Base-by-base conservation (phyloP, 2,797 vertebrate species). In the Syngnathus acus region DNA sequence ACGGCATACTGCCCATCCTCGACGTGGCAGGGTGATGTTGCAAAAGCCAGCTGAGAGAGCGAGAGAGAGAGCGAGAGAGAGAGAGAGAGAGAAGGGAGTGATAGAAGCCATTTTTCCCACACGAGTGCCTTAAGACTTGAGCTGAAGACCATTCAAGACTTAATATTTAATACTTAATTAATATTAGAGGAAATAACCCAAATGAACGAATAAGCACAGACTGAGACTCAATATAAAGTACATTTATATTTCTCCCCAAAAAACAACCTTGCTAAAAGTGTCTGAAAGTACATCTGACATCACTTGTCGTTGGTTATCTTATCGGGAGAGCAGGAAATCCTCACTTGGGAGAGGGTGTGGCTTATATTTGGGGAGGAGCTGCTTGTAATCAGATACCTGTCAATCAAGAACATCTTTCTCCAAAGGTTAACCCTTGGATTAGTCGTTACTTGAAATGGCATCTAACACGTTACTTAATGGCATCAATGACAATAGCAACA, bases 11-110 rank as follows among this genome's bases (percentile, higher is more conserved):
- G 67, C 71, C 69, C 62, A 54, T 76, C 68, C 70, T 82, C 82
- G 64, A 88, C 86, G 86, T 88, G 86, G 86, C 86, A 88, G 77
- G 76, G 77, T 83, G 85, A 87, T 84, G 84, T 84, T 84, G 80
- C 80, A 84, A 75, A 79, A 66, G 68, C 72, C 65, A 65, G 64
- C 63, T 16, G 57, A 26, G 59, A 64, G 60, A 40, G 39, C 32
- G 40, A 26, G 39, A 55, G 62, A 51, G 0, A 50, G 48, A 64
- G 48, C 61, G 39, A 61, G 47, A 67, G 67, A 69, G 55, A 8
- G 63, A 4, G 63, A 71, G 59, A 39, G 64, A 65, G 53, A 19
- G 21, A 55, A 40, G 23, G 5, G 51, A 32, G 59, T 39, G 38
- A 32, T 4, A 32, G 32, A 32, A 32, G 5, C 40, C 75, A 71